Evolutionary conservation across 1,140 invertebrate genomes (phyloP).

Genomic region (Bombus vancouverensis): DNA sequence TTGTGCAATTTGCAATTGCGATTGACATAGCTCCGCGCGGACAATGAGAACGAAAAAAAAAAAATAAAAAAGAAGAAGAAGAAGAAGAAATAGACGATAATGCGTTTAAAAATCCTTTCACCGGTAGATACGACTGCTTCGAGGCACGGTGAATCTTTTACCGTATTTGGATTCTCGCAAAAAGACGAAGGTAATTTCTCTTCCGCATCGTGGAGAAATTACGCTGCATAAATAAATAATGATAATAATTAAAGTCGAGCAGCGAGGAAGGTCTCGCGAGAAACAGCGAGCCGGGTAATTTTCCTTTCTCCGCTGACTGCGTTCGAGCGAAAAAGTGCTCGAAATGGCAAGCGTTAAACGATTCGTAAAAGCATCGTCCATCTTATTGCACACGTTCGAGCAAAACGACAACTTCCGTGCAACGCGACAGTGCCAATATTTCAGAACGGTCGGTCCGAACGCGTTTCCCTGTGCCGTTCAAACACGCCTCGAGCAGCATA

Average conservation of each 20-base stretch:
- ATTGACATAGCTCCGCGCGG: neutral
- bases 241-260: slow-evolving; percentile 31
- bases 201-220: slow-evolving; percentile 31
- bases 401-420: neutral
- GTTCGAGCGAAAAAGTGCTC: neutral
- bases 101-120: neutral
- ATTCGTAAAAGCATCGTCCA: neutral
- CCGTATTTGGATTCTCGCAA: neutral
- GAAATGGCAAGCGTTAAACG: neutral
- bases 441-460: neutral
- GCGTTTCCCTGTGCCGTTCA: neutral
- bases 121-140: neutral
- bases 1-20: neutral
- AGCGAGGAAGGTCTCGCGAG: neutral
- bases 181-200: neutral
- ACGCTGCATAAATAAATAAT: neutral
- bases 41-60: neutral
- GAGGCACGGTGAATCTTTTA: neutral
- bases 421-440: neutral
- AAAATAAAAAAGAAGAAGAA: too few relatives aligned
- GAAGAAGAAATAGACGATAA: too few relatives aligned
- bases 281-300: neutral
- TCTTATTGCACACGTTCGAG: neutral
- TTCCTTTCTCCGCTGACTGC: neutral
- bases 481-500: neutral